phyloP scores from a whole-genome alignment of 2,888 invertebrate species.

The Epirrhoe alternata region DNA sequence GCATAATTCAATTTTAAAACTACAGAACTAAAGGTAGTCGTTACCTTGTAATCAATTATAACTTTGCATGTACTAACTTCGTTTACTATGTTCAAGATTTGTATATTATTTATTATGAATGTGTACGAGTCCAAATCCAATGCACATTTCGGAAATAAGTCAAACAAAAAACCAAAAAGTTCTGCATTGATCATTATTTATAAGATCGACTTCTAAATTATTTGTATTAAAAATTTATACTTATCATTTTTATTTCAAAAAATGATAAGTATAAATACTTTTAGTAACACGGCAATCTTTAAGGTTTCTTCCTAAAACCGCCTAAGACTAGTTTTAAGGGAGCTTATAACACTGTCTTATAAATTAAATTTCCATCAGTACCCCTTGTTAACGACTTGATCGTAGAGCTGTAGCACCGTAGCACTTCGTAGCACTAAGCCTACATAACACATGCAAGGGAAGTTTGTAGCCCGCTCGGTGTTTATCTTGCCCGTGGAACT shows the following conservation, averaged over 20 bases:
- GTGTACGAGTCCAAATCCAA: too few relatives aligned
- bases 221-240: too few relatives aligned
- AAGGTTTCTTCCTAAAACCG: neutral
- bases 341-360: conserved; percentile 6
- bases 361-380: conserved; percentile 21
- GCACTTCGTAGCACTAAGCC: conserved; percentile 42
- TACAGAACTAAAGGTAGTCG: neutral
- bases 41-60: neutral
- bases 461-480: conserved; percentile 46
- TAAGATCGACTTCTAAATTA: too few relatives aligned
- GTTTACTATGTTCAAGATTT: too few relatives aligned
- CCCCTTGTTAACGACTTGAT: conserved; percentile 31
- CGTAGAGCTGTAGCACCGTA: conserved; percentile 38
- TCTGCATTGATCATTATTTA: too few relatives aligned
- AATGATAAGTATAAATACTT: too few relatives aligned
- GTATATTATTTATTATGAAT: too few relatives aligned
- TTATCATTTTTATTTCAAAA: too few relatives aligned
- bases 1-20: conserved; percentile 8
- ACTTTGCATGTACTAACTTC: neutral
- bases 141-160: too few relatives aligned
- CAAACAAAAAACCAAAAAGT: too few relatives aligned
- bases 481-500: conserved; percentile 49
- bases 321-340: neutral
- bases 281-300: too few relatives aligned
- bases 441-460: conserved; percentile 45